These are phyloP conservation scores for Catostomus latipinnis DNA, from an alignment of 2,797 vertebrate species.

Conservation along the genomic window DNA sequence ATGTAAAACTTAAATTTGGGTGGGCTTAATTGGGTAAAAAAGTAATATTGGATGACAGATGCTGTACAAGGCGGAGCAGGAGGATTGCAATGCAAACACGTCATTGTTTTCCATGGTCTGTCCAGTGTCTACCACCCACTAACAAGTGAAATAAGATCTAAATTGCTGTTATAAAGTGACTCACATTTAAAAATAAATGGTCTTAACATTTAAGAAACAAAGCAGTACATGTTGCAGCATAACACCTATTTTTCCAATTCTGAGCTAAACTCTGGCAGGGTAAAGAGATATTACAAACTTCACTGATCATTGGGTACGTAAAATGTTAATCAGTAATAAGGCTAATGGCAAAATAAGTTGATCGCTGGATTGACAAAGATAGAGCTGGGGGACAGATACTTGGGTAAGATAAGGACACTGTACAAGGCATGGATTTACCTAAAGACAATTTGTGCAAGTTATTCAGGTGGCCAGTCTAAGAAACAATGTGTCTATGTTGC, in stretches of 20 bases:
- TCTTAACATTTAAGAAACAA: background rate
- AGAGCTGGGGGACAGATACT: too few species aligned
- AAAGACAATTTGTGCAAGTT: conserved; percentile 1
- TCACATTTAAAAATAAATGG: background rate
- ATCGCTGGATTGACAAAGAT: background rate
- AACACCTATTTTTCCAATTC: background rate
- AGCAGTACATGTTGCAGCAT: background rate
- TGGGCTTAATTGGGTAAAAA: background rate
- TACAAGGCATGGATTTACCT: background rate
- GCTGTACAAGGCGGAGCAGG: background rate
- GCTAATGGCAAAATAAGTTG: background rate
- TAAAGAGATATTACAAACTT: background rate
- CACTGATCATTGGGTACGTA: background rate
- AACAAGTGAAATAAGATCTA: background rate
- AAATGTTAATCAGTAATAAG: background rate
- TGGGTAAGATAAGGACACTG: background rate
- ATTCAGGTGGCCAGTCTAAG: background rate
- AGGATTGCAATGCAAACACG: background rate
- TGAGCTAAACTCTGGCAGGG: background rate
- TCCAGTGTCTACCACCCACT: background rate
- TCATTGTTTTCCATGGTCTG: background rate
- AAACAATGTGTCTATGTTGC: background rate
- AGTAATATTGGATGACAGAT: background rate
- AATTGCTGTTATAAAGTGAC: background rate
- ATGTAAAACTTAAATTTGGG: background rate